Base-by-base conservation (phyloP, 2,113 vertebrate species). In the Hystrix brachyura region DNA sequence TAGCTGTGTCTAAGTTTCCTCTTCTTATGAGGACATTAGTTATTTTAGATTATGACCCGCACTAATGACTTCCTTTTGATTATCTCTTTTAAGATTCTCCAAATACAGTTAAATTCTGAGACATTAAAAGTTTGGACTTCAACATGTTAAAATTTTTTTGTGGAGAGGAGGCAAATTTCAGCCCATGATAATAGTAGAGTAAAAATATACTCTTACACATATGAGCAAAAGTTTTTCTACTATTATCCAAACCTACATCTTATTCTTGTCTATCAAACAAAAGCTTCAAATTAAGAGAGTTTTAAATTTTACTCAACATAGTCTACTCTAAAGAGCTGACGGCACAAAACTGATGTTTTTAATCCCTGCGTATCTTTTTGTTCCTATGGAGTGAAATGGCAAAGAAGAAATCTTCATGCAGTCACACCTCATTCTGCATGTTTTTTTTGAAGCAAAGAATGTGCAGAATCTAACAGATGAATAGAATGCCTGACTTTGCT, bases 391-490 rank as follows among this genome's bases (percentile, higher is more conserved):
- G 6, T 38, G n/a, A 14, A 3, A 43, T 57, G 34, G 51, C 32
- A 83, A 59, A 81, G 9, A 91, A 9, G 21, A 55, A 48, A 76
- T 6, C 29, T 72, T 62, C 19, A 25, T 13, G 65, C 21, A 91
- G 46, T 76, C 29, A n/a, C 17, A 51, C 29, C 60, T 92, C 25
- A 13, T 57, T 85, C 38, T 72, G 17, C 64, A 25, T 46, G 14
- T n/a, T 74, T 78, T 48, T 53, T 18, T 90, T 10, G 15, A 95
- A 96, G 92, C 43, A 85, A 76, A 76, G 46, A 74, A 90, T 81
- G 38, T 38, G 51, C n/a, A 91, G 48, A 38, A 9, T 59, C 5
- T 25, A 84, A 59, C 62, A 96, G 23, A 72, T 48, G 27, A 79
- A 88, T 13, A 21, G 25, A 46, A 34, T 53, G 32, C 55, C 83